Percentiles rank a stretch among this genome's conserved stretches.
These are phyloP conservation scores for Ornithorhynchus anatinus DNA, from an alignment of 2,113 vertebrate species.

Conservation along the genomic window DNA sequence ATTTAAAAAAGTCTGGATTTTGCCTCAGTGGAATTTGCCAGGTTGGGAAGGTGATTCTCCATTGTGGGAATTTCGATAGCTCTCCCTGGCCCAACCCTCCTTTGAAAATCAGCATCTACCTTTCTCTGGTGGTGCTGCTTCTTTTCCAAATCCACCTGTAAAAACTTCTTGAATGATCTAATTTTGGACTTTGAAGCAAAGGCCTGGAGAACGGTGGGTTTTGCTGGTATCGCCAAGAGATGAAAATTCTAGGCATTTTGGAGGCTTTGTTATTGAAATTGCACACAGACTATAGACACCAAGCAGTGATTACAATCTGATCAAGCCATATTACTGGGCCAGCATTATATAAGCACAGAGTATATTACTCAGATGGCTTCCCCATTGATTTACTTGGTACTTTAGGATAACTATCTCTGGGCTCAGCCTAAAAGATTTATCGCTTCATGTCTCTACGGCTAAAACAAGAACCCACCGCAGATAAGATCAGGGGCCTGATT, in stretches of 20 bases:
- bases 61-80: slow-evolving; percentile 42
- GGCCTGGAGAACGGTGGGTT: neutral
- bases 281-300: neutral
- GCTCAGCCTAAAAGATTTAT: slow-evolving; percentile 42
- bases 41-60: neutral
- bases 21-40: neutral
- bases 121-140: neutral
- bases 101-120: neutral
- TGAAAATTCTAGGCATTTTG: neutral
- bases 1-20: no score
- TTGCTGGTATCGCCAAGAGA: neutral
- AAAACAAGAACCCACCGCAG: slow-evolving; percentile 13
- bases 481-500: slow-evolving; percentile 43
- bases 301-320: slow-evolving; percentile 8
- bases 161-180: neutral
- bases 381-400: neutral
- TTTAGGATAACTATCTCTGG: slow-evolving; percentile 36
- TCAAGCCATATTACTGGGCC: slow-evolving; percentile 10
- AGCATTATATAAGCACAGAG: neutral
- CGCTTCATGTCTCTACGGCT: slow-evolving; percentile 12
- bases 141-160: neutral
- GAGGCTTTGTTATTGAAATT: slow-evolving; percentile 32
- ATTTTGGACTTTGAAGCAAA: neutral
- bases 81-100: slow-evolving; percentile 38
- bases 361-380: slow-evolving; percentile 2